Conservation (phyloP, 2,113 vertebrate genomes). For the Meriones unguiculatus region DNA sequence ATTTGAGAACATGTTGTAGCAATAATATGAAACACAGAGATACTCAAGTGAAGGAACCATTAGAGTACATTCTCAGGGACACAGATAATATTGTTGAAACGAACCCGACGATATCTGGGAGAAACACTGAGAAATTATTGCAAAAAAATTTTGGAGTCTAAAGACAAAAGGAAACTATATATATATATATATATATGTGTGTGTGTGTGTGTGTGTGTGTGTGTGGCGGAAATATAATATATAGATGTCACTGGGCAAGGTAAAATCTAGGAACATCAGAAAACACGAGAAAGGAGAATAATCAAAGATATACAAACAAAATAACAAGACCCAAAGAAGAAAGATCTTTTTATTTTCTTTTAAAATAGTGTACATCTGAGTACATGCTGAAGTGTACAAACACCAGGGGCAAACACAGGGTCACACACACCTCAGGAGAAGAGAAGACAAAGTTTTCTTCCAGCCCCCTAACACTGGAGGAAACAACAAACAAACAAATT, state of each 20-base stretch:
- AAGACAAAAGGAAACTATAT: background rate
- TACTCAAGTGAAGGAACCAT: background rate
- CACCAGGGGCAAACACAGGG: background rate
- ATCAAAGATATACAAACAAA: background rate
- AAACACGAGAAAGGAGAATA: background rate
- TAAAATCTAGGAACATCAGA: background rate
- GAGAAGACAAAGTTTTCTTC: background rate
- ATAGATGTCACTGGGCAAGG: background rate
- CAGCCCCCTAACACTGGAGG: background rate
- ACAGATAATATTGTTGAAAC: background rate
- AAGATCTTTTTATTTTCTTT: background rate
- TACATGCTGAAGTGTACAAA: background rate
- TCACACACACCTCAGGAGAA: background rate
- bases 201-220: too few species aligned
- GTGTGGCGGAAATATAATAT: background rate
- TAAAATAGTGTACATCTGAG: background rate
- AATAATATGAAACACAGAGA: background rate
- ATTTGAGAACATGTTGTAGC: background rate
- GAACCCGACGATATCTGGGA: slow-evolving; percentile 27
- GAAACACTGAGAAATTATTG: background rate
- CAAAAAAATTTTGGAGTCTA: background rate
- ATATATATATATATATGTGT: too few species aligned
- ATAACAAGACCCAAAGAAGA: background rate
- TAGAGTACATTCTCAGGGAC: background rate
- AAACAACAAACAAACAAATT: background rate